Base-by-base conservation (phyloP, 2,113 vertebrate species). In the Pongo pygmaeus region DNA sequence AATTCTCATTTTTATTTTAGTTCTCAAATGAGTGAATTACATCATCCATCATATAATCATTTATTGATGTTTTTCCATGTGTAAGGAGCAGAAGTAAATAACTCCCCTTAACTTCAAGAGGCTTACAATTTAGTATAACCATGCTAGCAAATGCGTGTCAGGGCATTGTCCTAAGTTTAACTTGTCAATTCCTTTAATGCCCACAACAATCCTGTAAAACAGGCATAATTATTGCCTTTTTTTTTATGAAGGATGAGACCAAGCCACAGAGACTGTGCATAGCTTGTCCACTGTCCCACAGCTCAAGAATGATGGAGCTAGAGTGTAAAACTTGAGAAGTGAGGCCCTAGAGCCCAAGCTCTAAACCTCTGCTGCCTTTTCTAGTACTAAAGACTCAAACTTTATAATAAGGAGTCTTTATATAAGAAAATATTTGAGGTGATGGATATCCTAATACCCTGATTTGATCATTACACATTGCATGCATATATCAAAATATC, bases 1-100 rank as follows among this genome's bases (percentile, higher is more conserved):
- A 52, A 43, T 89, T 92, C 67, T 89, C 18, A 78, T 87, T 91
- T 92, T 50, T 78, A 78, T 74, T 85, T 86, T 57, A 87, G 69
- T 25, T 81, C 25, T 96, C 20, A 84, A 30, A 32, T 86, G 67
- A 72, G 23, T 69, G 57, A 43, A 92, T 86, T 16, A 38, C 16
- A 4, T 59, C 69, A 59, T 90, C 87, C 55, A 74, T 72, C 64
- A n/a, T 75, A 57, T 84, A 87, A 83, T 78, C 11, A 87, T 48
- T 89, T 83, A 87, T 55, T 93, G 35, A 35, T 94, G 17, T 90
- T 96, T 84, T 61, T 43, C 72, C 86, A 8, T 84, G 35, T 38
- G 9, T 3, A 92, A 89, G n/a, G 17, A 25, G 52, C 18, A 67
- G 48, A 16, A 72, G 20, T 46, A 57, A 80, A 75, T 80, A 83